A percentile compares a stretch with the other conserved stretches of the same genome.
Conservation (phyloP, 2,888 invertebrate genomes). For the Stenodema calcarata region DNA sequence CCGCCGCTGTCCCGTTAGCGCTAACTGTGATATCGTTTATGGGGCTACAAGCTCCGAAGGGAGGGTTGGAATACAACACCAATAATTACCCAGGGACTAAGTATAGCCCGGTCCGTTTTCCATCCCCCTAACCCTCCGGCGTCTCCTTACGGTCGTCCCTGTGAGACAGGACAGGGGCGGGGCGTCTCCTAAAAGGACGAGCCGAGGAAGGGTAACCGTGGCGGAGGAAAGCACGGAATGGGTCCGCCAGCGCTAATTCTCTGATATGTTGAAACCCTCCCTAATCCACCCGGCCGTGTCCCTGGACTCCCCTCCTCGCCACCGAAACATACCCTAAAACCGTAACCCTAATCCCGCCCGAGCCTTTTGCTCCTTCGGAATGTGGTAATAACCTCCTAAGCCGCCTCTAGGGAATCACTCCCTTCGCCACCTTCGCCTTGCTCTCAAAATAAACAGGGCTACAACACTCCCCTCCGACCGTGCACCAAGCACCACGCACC, state of each 20-base stretch:
- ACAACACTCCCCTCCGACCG: background rate
- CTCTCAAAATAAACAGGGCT: background rate
- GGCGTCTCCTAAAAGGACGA: too few relatives aligned
- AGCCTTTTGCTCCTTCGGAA: background rate
- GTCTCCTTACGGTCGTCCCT: background rate
- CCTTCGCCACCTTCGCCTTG: background rate
- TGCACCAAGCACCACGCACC: background rate
- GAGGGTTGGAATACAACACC: background rate
- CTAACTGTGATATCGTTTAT: background rate
- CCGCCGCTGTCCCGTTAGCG: background rate
- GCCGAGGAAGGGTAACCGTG: background rate
- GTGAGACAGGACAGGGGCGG: background rate
- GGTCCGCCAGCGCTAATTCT: background rate
- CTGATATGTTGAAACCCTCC: conserved; percentile 28
- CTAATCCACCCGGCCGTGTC: conserved; percentile 9
- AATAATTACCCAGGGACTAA: background rate
- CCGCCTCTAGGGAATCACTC: background rate
- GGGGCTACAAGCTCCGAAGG: background rate
- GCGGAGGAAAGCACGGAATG: background rate
- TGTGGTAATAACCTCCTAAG: conserved; percentile 2
- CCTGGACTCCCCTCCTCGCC: background rate
- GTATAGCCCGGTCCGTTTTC: background rate
- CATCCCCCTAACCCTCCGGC: background rate
- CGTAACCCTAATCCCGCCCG: background rate
- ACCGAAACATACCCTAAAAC: background rate